Evolutionary conservation across 37 sponge, comb jelly and placozoan genomes (phyloP).

Genomic region (Cliona cf. orientalis): DNA sequence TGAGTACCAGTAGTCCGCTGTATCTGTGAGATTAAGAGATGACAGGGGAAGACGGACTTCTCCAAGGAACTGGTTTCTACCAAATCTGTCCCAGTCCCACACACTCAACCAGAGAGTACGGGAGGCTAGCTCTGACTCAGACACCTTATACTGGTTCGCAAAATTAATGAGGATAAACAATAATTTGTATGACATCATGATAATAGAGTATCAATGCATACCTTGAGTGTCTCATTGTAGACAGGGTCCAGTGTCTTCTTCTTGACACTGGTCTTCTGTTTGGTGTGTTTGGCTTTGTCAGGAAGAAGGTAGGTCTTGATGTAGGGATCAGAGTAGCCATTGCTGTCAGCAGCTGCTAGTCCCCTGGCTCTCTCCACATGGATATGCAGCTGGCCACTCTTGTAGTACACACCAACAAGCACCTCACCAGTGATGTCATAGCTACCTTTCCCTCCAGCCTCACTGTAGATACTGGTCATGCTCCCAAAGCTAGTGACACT

Average conservation of each 20-base stretch:
- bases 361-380: constrained; percentile 60
- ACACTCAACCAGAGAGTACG: constrained; percentile 73
- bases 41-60: constrained; percentile 66
- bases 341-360: constrained; percentile 59
- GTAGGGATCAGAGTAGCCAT: constrained; percentile 70
- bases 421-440: constrained; percentile 73
- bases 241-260: constrained; percentile 61
- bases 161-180: too few relatives aligned
- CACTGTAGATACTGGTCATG: constrained; percentile 33
- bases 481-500: constrained; percentile 39
- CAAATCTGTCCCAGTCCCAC: constrained; percentile 82
- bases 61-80: constrained; percentile 78
- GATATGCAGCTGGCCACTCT: constrained; percentile 26
- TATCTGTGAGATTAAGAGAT: constrained; percentile 46
- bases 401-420: constrained; percentile 51
- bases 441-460: constrained; percentile 53
- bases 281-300: constrained; percentile 65
- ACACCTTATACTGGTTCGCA: constrained; percentile 38
- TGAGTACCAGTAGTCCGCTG: constrained; percentile 55
- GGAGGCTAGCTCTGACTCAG: constrained; percentile 17
- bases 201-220: too few relatives aligned
- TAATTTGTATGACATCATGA: too few relatives aligned
- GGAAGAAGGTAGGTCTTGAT: constrained; percentile 83
- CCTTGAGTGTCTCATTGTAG: constrained; percentile 63
- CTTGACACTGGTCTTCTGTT: constrained; percentile 62